Conservation (phyloP, 1,140 invertebrate species). For the Odontomachus brunneus region DNA sequence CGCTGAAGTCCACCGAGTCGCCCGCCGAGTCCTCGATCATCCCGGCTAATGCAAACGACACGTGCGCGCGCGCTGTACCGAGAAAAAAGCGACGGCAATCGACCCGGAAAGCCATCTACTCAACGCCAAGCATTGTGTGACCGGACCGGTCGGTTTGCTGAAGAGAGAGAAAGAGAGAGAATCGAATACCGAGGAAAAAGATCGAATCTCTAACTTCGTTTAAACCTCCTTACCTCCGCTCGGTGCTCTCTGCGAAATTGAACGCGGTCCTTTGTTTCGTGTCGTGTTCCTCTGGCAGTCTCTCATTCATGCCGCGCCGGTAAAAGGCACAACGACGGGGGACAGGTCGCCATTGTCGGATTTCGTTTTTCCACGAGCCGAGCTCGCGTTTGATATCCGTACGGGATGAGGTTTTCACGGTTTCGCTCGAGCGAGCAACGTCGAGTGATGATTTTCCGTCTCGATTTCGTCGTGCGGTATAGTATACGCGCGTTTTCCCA, state of each 20-base stretch:
- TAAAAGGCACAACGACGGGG: constrained; percentile 33
- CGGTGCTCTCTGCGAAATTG: constrained; percentile 40
- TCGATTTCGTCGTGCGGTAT: constrained; percentile 1
- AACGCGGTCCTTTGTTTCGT: constrained; percentile 41
- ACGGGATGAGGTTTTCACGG: constrained; percentile 42
- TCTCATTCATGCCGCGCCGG: not conserved
- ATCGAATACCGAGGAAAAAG: constrained; percentile 24
- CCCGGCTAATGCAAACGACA: constrained; percentile 50
- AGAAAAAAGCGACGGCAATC: constrained; percentile 43
- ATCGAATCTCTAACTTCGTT: constrained; percentile 55
- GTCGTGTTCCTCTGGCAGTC: not conserved
- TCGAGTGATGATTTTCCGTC: constrained; percentile 36
- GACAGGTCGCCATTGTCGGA: constrained; percentile 54
- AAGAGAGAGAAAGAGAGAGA: too few species aligned
- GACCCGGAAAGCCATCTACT: constrained; percentile 35
- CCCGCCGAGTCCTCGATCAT: constrained; percentile 46
- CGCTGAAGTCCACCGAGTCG: constrained; percentile 42
- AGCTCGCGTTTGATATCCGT: constrained; percentile 57
- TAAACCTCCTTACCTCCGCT: constrained; percentile 39
- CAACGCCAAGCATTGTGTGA: constrained; percentile 52
- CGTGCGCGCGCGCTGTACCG: constrained; percentile 17
- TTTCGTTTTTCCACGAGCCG: constrained; percentile 45
- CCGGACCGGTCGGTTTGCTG: constrained; percentile 26
- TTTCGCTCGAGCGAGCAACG: not conserved
- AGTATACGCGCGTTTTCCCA: too few species aligned